These are phyloP conservation scores for Heliconius congener DNA, from an alignment of 1,140 invertebrate species.

Conservation along the genomic window DNA sequence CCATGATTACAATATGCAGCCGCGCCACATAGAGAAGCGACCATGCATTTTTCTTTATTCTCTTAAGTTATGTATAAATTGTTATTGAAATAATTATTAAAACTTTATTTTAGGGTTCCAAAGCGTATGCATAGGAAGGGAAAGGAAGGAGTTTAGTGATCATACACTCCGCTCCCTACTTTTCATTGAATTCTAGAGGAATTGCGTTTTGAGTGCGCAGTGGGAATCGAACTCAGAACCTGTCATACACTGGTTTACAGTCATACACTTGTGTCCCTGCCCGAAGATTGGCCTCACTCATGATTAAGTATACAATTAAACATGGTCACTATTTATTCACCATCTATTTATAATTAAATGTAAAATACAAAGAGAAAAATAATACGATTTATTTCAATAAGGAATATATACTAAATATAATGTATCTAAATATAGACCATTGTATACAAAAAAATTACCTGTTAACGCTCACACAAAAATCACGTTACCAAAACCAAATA, in stretches of 20 bases:
- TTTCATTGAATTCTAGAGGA: no score
- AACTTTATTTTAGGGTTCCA: no score
- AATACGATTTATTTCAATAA: background rate
- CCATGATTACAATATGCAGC: constrained; percentile 12
- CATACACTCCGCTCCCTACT: no score
- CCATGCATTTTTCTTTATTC: background rate
- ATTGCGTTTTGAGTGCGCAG: no score
- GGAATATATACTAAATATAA: background rate
- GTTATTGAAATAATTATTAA: no score
- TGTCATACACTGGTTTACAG: no score
- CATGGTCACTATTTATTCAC: background rate
- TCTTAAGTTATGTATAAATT: background rate
- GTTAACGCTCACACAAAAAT: constrained; percentile 16
- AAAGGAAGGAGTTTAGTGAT: no score
- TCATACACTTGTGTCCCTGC: no score
- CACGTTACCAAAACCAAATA: constrained; percentile 21
- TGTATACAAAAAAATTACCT: background rate
- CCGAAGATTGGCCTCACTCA: no score
- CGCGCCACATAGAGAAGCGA: background rate
- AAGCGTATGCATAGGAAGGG: background rate
- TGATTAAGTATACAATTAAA: no score
- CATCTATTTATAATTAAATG: background rate
- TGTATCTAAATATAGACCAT: background rate
- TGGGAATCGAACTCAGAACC: no score
- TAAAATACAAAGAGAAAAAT: background rate